Evolutionary conservation across 2,888 invertebrate species (phyloP).

Genomic region (Parthenolecanium corni): DNA sequence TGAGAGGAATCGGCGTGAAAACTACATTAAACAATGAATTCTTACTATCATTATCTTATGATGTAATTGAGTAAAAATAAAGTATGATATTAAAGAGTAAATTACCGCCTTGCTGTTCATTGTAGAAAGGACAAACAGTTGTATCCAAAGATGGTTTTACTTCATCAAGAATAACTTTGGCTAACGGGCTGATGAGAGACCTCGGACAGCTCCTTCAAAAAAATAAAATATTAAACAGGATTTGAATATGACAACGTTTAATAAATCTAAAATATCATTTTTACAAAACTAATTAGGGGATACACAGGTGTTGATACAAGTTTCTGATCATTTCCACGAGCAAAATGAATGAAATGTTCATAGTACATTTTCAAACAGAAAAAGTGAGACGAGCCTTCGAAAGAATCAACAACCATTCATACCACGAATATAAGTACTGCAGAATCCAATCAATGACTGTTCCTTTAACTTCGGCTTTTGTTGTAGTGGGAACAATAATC

Average conservation of each 20-base stretch:
- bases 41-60: no score
- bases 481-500: slow-evolving; percentile 41
- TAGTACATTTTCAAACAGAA: neutral
- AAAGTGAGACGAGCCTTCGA: neutral
- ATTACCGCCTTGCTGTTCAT: slow-evolving; percentile 6
- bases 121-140: slow-evolving; percentile 40
- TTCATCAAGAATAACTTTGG: slow-evolving; percentile 56
- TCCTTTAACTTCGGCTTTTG: slow-evolving; percentile 56
- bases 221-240: no score
- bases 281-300: no score
- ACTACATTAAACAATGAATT: slow-evolving; percentile 46
- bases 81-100: neutral
- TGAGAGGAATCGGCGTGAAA: slow-evolving; percentile 58
- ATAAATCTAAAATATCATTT: no score
- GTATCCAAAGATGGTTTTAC: slow-evolving; percentile 49
- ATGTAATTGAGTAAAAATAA: slow-evolving; percentile 12
- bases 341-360: slow-evolving; percentile 10
- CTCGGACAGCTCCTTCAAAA: slow-evolving; percentile 57
- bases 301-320: no score
- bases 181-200: slow-evolving; percentile 53
- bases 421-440: slow-evolving; percentile 66
- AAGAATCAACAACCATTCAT: no score
- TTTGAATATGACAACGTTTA: no score
- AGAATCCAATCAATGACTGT: slow-evolving; percentile 64
- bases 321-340: no score